Evolutionary conservation across 2,888 invertebrate genomes (phyloP), one percentile per base, ranked within the genome.

Genomic region (Sesia apiformis): DNA sequence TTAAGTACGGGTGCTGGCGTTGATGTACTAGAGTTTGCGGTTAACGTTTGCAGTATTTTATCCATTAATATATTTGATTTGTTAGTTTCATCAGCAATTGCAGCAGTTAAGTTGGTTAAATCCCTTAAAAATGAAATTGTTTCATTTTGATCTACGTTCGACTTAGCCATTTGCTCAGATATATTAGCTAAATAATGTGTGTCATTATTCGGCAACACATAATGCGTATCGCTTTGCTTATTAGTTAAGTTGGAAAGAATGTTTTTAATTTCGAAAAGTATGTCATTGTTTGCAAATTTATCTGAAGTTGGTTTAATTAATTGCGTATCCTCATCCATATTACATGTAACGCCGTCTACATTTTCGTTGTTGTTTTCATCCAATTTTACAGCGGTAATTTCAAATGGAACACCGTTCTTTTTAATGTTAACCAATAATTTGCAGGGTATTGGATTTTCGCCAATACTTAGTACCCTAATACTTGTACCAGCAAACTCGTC

Each of bases 391-490:
- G 80, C 70, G 39, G 78, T 76, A 42, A 82, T 66, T 42, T 57
- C 52, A 60, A 74, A 71, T 3, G 58, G 39, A n/a, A 55, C 5
- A 3, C 40, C 39, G 43, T 42, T 51, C 55, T 67, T 69, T 49
- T 67, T 65, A 0, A 81, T 63, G 54, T 68, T 73, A 0, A 74
- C 66, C 49, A 84, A 58, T 43, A 66, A 52, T 49, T 72, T 69
- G 57, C 84, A 84, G 1, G 82, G 64, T 52, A 85, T 58, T n/a
- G 78, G 82, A 65, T 85, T 85, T 39, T 70, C 74, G 4, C 84
- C 84, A 52, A 85, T 81, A 59, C 84, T 85, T 5, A 85, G 65
- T 43, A 57, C 66, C 5, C 55, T 54, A 50, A 84, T 62, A 58
- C 60, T 63, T 0, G 72, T 73, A 0, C 72, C 67, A 4, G 53